Percentiles rank a stretch among this genome's conserved stretches.
Conservation (phyloP, 92 coral and sea anemone species). For the Phymanthus crucifer region DNA sequence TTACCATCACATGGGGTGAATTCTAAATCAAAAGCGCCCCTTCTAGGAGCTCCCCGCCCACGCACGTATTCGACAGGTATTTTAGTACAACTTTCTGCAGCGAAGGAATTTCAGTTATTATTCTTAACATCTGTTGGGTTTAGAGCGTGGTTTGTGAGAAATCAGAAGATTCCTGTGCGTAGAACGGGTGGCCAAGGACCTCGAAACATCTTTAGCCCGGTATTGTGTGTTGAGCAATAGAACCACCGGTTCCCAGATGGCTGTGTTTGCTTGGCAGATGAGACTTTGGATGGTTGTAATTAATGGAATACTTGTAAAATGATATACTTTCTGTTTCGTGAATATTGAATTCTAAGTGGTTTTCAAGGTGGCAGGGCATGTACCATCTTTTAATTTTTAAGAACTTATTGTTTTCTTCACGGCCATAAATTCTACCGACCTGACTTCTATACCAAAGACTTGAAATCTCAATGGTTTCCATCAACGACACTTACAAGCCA, state of each 20-base stretch:
- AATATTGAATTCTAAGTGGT: slow-evolving; percentile 1
- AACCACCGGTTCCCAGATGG: slow-evolving; percentile 31
- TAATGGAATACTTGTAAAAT: not conserved
- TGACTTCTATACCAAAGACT: too few species aligned
- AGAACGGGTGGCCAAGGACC: not conserved
- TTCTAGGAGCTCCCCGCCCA: not conserved
- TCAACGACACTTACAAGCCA: too few species aligned
- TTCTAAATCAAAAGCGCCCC: not conserved
- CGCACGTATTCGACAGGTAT: not conserved
- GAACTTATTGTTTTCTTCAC: not conserved
- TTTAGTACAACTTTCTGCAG: not conserved
- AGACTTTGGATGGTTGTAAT: not conserved
- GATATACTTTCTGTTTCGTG: not conserved
- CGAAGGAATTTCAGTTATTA: not conserved
- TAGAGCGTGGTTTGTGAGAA: not conserved
- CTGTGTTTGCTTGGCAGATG: slow-evolving; percentile 3
- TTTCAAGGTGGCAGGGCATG: not conserved
- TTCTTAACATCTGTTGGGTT: slow-evolving; percentile 18
- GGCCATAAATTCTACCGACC: not conserved
- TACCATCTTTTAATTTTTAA: not conserved
- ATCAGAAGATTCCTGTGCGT: not conserved
- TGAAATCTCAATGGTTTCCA: too few species aligned
- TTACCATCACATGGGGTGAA: not conserved
- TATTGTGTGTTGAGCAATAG: not conserved
- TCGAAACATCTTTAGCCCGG: not conserved